phyloP scores from a whole-genome alignment of 2,797 vertebrate genomes.

The Balearica regulorum region DNA sequence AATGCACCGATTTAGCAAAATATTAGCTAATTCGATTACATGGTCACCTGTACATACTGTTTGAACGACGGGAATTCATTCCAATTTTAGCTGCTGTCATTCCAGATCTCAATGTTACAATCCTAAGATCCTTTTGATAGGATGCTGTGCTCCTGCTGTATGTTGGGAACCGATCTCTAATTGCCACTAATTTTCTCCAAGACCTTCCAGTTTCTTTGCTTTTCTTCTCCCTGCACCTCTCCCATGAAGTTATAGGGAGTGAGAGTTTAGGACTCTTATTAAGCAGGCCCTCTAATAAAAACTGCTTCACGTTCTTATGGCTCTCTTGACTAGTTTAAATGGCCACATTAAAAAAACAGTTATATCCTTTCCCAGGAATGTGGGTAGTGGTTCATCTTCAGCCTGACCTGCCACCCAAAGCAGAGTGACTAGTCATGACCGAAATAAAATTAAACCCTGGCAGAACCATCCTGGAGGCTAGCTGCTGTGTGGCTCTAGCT shows the following conservation, averaged over 20 bases:
- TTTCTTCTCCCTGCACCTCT: not conserved
- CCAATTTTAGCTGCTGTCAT: not conserved
- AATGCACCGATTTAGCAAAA: slow-evolving; percentile 33
- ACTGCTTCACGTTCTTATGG: not conserved
- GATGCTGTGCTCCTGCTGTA: not conserved
- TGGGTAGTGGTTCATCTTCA: not conserved
- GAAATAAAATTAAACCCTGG: not conserved
- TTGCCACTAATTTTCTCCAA: not conserved
- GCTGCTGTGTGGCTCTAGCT: not conserved
- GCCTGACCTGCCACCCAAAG: not conserved
- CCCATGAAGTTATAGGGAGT: not conserved
- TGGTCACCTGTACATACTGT: slow-evolving; percentile 2
- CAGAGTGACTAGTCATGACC: not conserved
- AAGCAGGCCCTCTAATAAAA: not conserved
- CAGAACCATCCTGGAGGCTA: not conserved
- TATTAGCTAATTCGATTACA: slow-evolving; percentile 23
- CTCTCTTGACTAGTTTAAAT: not conserved
- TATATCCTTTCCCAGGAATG: not conserved
- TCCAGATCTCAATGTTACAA: not conserved
- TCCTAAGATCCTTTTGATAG: not conserved
- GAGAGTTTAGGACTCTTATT: not conserved
- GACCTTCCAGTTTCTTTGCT: not conserved
- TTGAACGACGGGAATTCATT: not conserved
- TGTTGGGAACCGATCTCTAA: not conserved
- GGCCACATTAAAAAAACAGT: not conserved